A percentile compares a stretch with the other conserved stretches of the same genome.
Conservation (phyloP, 2,113 vertebrate species). For the Stomatorhinus ivindoensis region DNA sequence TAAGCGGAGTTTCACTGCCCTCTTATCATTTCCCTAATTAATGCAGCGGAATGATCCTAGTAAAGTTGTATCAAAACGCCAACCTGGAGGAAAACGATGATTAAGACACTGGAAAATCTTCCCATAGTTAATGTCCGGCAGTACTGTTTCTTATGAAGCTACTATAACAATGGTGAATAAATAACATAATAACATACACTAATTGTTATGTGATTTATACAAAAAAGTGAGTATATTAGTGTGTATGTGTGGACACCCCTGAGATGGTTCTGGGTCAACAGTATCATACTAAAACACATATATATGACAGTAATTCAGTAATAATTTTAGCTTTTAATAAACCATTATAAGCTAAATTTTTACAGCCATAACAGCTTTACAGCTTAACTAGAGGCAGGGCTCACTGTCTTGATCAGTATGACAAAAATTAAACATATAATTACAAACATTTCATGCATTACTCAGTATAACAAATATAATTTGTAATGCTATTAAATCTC, state of each 20-base stretch:
- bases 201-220: background rate
- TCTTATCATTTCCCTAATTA: background rate
- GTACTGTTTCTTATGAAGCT: background rate
- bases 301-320: background rate
- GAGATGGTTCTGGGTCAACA: background rate
- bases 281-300: background rate
- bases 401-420: background rate
- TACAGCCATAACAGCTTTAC: background rate
- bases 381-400: background rate
- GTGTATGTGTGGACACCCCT: background rate
- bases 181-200: background rate
- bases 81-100: background rate
- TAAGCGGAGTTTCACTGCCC: background rate
- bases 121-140: background rate
- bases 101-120: background rate
- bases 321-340: background rate
- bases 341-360: background rate
- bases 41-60: background rate
- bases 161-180: background rate
- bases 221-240: background rate
- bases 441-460: conserved; percentile 86
- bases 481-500: conserved; percentile 74
- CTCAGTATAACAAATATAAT: conserved; percentile 48
- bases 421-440: conserved; percentile 53
- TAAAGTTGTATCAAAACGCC: background rate